phyloP scores from a whole-genome alignment of 2,888 invertebrate genomes.

The Clunio marinus region DNA sequence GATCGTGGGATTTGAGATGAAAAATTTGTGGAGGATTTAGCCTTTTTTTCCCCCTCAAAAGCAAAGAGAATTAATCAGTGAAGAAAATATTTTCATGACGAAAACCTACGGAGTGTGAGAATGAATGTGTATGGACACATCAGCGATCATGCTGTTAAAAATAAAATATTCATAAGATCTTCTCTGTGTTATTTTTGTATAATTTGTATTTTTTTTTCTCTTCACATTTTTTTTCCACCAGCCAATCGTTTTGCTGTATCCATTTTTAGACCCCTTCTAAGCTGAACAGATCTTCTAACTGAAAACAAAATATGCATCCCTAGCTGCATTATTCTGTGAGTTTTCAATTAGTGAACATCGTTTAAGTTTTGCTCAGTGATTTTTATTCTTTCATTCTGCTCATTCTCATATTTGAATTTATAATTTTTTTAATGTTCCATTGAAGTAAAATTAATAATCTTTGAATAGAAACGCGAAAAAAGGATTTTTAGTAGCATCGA shows the following conservation, averaged over 20 bases:
- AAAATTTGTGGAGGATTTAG: conserved; percentile 9
- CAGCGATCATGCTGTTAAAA: conserved; percentile 26
- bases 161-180: conserved; percentile 33
- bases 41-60: no score
- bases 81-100: not conserved
- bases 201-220: conserved; percentile 13
- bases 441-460: not conserved
- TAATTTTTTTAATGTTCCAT: conserved; percentile 1
- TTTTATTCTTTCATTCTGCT: conserved; percentile 14
- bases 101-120: conserved; percentile 3
- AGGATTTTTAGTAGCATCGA: no score
- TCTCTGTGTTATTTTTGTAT: conserved; percentile 30
- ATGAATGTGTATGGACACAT: conserved; percentile 19
- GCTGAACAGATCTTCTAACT: conserved; percentile 39
- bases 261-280: conserved; percentile 44
- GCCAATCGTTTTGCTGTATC: conserved; percentile 42
- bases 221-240: conserved; percentile 1
- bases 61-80: conserved; percentile 1
- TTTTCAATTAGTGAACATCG: conserved; percentile 50
- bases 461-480: not conserved
- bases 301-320: conserved; percentile 47
- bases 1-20: conserved; percentile 14
- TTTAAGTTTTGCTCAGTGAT: conserved; percentile 27
- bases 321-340: conserved; percentile 53
- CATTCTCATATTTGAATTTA: not conserved